Conservation (phyloP, 2,797 vertebrate species). For the Bradypus variegatus region DNA sequence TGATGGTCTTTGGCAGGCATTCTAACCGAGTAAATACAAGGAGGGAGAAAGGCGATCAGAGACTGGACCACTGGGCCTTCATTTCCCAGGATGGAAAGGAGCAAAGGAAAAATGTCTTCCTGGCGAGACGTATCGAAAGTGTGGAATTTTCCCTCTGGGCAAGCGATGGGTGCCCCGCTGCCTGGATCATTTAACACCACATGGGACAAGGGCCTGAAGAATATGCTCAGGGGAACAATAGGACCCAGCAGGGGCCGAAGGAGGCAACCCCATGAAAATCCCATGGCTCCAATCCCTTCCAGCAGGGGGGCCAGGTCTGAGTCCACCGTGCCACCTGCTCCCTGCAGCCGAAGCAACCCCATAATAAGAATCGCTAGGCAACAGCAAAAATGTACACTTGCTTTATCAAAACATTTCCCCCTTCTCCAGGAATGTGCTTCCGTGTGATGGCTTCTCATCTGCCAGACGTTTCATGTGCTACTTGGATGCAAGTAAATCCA, state of each 20-base stretch:
- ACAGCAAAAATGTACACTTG: slow-evolving; percentile 39
- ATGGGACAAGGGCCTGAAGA: slow-evolving; percentile 12
- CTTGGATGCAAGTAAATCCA: slow-evolving; percentile 18
- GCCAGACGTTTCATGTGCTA: slow-evolving; percentile 39
- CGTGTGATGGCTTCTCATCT: not conserved
- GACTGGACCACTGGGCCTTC: slow-evolving; percentile 43
- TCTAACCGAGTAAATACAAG: slow-evolving; percentile 61
- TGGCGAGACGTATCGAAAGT: slow-evolving; percentile 37
- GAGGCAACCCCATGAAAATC: not conserved
- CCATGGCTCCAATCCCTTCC: not conserved
- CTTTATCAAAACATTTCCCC: slow-evolving; percentile 27
- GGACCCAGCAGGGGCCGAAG: not conserved
- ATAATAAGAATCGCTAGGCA: slow-evolving; percentile 61
- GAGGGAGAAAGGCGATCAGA: not conserved
- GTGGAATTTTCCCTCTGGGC: slow-evolving; percentile 45
- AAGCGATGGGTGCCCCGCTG: slow-evolving; percentile 24
- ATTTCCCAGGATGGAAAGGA: slow-evolving; percentile 54
- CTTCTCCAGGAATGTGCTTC: not conserved
- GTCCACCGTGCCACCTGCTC: slow-evolving; percentile 46
- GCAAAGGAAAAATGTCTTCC: slow-evolving; percentile 13
- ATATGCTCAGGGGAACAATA: not conserved
- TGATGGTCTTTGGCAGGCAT: slow-evolving; percentile 51
- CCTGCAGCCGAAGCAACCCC: slow-evolving; percentile 48
- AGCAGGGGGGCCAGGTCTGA: not conserved
- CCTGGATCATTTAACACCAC: slow-evolving; percentile 22